Conservation (phyloP, 2,797 vertebrate species). For the Artibeus lituratus region DNA sequence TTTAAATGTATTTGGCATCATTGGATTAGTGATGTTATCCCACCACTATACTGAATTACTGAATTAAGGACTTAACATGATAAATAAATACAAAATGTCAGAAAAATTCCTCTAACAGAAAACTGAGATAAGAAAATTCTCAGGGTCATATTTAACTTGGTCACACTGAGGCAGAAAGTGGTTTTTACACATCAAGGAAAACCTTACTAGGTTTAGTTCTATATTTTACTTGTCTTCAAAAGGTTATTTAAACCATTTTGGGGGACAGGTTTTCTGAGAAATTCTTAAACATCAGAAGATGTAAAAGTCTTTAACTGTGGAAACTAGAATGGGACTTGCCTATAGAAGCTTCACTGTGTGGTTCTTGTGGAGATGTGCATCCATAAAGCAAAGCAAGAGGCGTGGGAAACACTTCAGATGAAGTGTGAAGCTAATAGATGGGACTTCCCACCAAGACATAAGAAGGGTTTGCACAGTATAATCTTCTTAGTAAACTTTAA, state of each 20-base stretch:
- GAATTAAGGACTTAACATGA: not conserved
- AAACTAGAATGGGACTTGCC: not conserved
- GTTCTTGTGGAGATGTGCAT: not conserved
- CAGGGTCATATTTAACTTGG: not conserved
- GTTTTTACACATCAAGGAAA: not conserved
- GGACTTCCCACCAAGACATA: not conserved
- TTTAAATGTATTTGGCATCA: not conserved
- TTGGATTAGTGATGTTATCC: not conserved
- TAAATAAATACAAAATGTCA: not conserved
- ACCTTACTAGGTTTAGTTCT: not conserved
- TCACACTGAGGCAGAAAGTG: not conserved
- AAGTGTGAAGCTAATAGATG: not conserved
- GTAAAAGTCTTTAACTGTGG: not conserved
- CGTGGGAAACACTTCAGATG: not conserved
- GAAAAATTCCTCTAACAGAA: not conserved
- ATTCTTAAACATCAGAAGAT: not conserved
- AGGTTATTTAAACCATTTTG: not conserved
- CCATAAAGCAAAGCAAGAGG: not conserved
- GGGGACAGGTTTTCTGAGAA: not conserved
- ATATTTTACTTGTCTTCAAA: not conserved
- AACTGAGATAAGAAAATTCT: not conserved
- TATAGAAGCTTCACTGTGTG: not conserved
- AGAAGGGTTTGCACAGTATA: not conserved
- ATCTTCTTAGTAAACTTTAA: not conserved
- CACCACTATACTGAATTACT: not conserved